Base-by-base conservation (phyloP, 2,888 invertebrate species). In the Rotaria magnacalcarata region DNA sequence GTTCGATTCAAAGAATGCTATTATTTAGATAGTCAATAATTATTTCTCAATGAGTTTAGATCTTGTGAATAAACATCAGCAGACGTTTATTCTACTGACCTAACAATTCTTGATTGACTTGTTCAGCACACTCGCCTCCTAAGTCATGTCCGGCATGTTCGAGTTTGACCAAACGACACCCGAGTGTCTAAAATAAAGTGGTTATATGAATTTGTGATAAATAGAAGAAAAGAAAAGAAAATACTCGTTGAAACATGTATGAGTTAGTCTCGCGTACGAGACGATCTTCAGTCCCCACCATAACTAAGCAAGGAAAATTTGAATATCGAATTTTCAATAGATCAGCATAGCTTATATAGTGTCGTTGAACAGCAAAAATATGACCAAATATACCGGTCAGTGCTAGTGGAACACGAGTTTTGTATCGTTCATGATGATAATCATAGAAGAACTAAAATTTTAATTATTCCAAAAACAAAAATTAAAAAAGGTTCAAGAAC, bases 281-380 rank as follows among this genome's bases (percentile, higher is more conserved):
- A 0, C 27, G 67, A 41, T 67, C 67, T 19, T 67, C 67, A 34
- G 67, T 67, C 16, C 67, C 67, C 14, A 67, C 67, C 67, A 67
- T 67, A 34, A 67, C 7, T 16, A 67, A 67, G 24, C 67, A 67
- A 34, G 67, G 67, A 41, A 67, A 67, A 7, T 67, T 67, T 34
- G 67, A 34, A 34, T 67, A 67, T 16, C 67, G 67, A 67, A 67
- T 67, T 67, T 67, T 67, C 24, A 67, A 67, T 16, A 67, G 34
- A 67, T 67, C 67, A 67, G 67, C 67, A 34, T 34, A 67, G 67
- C 34, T 67, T 27, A 67, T 67, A 16, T 67, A 67, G 19, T 67
- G 67, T 34, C 67, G 67, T 67, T 67, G 67, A 41, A 67, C 67
- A 6, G 67, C 67, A 67, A 67, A 41, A 4, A 67, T 67, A n/a